phyloP scores from a whole-genome alignment of 2,113 vertebrate species.

The Agapornis roseicollis region DNA sequence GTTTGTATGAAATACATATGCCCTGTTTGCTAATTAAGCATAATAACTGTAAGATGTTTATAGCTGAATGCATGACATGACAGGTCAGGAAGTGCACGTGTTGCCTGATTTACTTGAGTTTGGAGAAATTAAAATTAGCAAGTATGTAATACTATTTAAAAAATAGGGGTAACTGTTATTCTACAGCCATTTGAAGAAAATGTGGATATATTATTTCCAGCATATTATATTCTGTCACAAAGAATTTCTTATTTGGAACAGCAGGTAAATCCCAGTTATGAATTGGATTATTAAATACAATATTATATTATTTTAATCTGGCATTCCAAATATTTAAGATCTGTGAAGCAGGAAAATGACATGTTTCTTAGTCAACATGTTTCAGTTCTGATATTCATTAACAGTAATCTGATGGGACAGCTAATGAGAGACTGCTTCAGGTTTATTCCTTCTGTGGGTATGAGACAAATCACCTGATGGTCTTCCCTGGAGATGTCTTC shows the following conservation, averaged over 20 bases:
- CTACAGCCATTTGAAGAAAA: background rate
- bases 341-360: background rate
- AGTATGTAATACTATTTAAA: background rate
- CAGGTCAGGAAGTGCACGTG: background rate
- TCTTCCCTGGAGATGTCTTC: background rate
- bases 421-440: background rate
- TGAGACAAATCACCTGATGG: background rate
- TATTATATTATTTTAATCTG: background rate
- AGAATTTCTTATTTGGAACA: background rate
- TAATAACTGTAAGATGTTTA: background rate
- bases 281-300: background rate
- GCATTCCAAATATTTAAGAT: background rate
- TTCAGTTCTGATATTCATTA: background rate
- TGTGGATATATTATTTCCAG: background rate
- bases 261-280: background rate
- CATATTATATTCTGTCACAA: background rate
- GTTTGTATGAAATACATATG: background rate
- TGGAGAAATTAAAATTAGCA: background rate
- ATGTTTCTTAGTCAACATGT: background rate
- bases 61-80: background rate
- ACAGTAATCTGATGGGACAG: background rate
- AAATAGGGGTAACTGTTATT: background rate
- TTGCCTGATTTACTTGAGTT: background rate
- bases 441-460: background rate
- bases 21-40: background rate